Base-by-base conservation (phyloP, 2,113 vertebrate species). In the Vulpes vulpes region DNA sequence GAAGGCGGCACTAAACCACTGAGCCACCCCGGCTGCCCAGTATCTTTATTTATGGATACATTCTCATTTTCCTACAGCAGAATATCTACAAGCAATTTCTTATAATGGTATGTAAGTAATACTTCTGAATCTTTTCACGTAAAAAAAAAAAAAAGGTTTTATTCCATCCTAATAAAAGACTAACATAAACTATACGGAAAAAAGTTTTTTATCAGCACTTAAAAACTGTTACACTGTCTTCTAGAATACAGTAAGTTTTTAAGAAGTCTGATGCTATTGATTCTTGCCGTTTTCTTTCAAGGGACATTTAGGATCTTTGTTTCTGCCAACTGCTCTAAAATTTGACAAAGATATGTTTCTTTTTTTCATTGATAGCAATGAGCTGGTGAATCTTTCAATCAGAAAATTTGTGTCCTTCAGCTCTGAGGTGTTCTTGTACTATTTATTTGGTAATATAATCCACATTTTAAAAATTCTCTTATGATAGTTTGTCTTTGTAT, bases 11-110 rank as follows among this genome's bases (percentile, higher is more conserved):
- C 43, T 43, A 43, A 43, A 43, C 43, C 43, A 43, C 43, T 43
- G 43, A 43, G 43, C 43, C 43, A 43, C 43, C 43, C 43, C 43
- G 1, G 43, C 43, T 43, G 43, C 43, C 43, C 43, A n/a, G 65
- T 67, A 53, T 79, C 62, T 86, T 86, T 91, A 60, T 86, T 79
- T 60, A 62, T 73, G 80, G 64, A 60, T 91, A 79, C 19, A 43
- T 64, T 92, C 23, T 43, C 25, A 22, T n/a, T 92, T 87, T 87
- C 27, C 64, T 55, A 73, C 7, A 91, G 35, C 11, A 60, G 30
- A 32, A 32, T 53, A 73, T 43, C 89, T 71, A 86, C 62, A 95
- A 69, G 53, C 38, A 92, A 92, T n/a, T 95, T 89, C 23, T 80
- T 49, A 65, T 17, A 20, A 86, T 60, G 12, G 10, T 20, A 17